These are phyloP conservation scores for Tangara arthus DNA, from an alignment of 2,797 vertebrate genomes.

Conservation along the genomic window DNA sequence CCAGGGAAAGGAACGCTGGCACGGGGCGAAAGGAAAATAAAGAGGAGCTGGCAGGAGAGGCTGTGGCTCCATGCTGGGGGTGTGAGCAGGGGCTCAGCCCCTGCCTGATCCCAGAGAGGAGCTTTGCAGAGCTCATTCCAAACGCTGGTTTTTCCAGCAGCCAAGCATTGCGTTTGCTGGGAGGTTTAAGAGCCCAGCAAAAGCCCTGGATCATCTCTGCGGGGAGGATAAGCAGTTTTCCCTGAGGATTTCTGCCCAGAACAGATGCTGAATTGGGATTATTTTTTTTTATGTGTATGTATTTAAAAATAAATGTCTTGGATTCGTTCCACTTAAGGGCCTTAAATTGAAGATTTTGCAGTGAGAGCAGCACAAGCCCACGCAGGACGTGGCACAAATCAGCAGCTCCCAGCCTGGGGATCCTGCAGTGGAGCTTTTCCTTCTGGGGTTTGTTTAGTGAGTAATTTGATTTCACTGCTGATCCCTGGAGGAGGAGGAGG, in stretches of 20 bases:
- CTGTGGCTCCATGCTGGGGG: neutral
- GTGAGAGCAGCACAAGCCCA: neutral
- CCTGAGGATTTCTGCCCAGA: neutral
- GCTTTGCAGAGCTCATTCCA: neutral
- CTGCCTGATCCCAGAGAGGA: neutral
- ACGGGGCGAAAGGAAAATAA: neutral
- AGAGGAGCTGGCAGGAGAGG: neutral
- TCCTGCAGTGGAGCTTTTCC: neutral
- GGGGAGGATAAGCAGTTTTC: neutral
- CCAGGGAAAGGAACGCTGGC: neutral
- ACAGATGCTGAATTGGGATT: neutral
- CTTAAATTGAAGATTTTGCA: neutral
- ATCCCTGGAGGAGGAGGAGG: neutral
- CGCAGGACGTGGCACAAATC: accelerated
- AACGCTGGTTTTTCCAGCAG: neutral
- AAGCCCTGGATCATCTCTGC: neutral
- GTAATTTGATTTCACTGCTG: neutral
- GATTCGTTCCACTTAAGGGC: neutral
- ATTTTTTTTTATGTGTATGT: neutral
- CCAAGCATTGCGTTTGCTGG: neutral
- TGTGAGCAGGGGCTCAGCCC: neutral
- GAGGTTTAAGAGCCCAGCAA: slow-evolving; percentile 6
- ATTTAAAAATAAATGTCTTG: neutral
- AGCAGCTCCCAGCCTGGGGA: neutral
- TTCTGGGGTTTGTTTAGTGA: neutral